Conservation (phyloP, 2,113 vertebrate genomes). For the Chascanopsetta lugubris region DNA sequence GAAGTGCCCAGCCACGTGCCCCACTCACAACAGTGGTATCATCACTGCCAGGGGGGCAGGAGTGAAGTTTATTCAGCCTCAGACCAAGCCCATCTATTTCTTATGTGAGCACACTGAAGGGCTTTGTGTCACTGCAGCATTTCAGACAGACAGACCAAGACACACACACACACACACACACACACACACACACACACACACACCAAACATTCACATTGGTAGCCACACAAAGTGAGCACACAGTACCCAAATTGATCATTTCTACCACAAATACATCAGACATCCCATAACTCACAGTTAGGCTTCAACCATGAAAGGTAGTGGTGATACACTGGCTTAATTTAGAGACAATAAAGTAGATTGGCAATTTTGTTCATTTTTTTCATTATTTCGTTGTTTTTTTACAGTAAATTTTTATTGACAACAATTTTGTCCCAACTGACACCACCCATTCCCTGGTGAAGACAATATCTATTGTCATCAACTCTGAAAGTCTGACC, state of each 20-base stretch:
- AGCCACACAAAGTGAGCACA: too few species aligned
- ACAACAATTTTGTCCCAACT: constrained; percentile 49
- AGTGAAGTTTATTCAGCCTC: constrained; percentile 58
- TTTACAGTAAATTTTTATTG: constrained; percentile 45
- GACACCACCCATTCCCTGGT: constrained; percentile 44
- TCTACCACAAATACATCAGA: constrained; percentile 58
- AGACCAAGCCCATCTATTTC: constrained; percentile 37
- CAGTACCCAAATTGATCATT: constrained; percentile 50
- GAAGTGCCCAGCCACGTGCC: constrained; percentile 70
- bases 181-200: constrained; percentile 14
- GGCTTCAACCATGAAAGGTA: constrained; percentile 51
- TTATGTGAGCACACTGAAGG: constrained; percentile 57
- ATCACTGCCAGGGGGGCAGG: constrained; percentile 39
- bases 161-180: constrained; percentile 25
- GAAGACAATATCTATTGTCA: constrained; percentile 36
- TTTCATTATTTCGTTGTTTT: constrained; percentile 52
- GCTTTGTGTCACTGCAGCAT: constrained; percentile 61
- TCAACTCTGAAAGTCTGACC: constrained; percentile 3
- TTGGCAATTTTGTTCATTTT: constrained; percentile 45
- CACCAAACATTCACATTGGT: too few species aligned
- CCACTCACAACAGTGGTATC: constrained; percentile 56
- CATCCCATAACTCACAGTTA: constrained; percentile 59
- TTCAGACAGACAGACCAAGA: constrained; percentile 38
- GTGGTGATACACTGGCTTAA: constrained; percentile 70
- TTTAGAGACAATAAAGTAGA: constrained; percentile 70